These are phyloP conservation scores for Gopherus evgoodei DNA, from an alignment of 2,113 vertebrate species.

Conservation along the genomic window DNA sequence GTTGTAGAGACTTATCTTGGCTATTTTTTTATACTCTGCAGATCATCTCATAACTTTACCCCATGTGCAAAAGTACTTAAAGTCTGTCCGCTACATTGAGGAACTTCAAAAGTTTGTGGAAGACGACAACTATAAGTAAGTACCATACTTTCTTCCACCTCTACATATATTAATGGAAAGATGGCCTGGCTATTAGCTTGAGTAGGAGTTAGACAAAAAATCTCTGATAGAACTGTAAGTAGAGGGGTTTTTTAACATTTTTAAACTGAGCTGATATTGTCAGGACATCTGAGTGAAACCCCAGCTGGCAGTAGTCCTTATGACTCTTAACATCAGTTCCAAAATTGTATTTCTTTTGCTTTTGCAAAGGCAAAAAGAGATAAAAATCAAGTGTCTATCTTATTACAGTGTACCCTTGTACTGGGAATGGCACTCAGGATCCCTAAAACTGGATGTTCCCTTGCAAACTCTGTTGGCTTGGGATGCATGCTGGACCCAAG, in stretches of 20 bases:
- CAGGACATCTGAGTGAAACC: constrained; percentile 3
- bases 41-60: constrained; percentile 91
- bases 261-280: constrained; percentile 7
- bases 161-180: neutral
- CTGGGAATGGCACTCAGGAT: constrained; percentile 14
- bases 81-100: constrained; percentile 95
- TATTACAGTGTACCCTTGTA: neutral
- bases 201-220: neutral
- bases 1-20: neutral
- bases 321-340: neutral
- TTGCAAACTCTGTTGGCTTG: neutral
- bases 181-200: neutral
- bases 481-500: neutral
- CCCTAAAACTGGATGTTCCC: neutral
- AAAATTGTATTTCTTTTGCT: neutral
- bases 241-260: neutral
- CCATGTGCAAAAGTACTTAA: constrained; percentile 95
- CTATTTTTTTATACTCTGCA: constrained; percentile 51
- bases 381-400: neutral
- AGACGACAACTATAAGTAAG: constrained; percentile 98
- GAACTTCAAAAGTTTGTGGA: constrained; percentile 98
- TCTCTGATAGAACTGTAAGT: neutral
- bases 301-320: constrained; percentile 7
- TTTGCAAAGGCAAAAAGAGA: neutral
- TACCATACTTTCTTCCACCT: constrained; percentile 4